Evolutionary conservation across 2,888 invertebrate species (phyloP).

Genomic region (Nephrotoma guestfalica): DNA sequence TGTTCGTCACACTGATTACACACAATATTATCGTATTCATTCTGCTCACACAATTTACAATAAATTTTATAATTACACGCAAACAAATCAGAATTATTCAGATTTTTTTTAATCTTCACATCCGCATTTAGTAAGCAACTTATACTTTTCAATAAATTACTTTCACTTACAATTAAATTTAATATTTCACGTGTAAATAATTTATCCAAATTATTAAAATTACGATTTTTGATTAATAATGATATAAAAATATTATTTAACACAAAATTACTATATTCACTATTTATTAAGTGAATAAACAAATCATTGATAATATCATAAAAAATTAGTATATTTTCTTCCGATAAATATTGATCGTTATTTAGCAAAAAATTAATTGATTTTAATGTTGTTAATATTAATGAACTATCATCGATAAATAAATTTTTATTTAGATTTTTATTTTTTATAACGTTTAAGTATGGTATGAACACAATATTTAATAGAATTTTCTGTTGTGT

Average conservation of each 20-base stretch:
- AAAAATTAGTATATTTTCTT: not conserved
- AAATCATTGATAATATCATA: not conserved
- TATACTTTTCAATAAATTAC: conserved; percentile 5
- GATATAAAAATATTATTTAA: not conserved
- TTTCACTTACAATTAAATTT: not conserved
- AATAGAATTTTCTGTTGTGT: not conserved
- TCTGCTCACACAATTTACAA: conserved; percentile 5
- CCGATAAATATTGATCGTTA: not conserved
- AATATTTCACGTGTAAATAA: not conserved
- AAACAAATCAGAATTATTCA: not conserved
- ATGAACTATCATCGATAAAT: not conserved
- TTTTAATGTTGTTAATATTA: not conserved
- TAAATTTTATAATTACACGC: conserved; percentile 7
- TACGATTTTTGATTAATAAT: not conserved
- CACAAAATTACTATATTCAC: not conserved
- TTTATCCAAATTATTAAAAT: not conserved
- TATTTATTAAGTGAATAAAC: not conserved
- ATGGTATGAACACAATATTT: not conserved
- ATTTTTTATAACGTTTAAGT: not conserved
- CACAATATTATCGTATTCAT: not conserved
- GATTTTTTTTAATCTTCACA: not conserved
- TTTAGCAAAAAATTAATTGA: not conserved
- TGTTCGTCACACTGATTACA: not conserved
- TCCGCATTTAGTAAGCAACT: not conserved
- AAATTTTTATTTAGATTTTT: not conserved